Percentiles rank a stretch among this genome's conserved stretches.
Conservation (phyloP, 2,113 vertebrate species). For the Pelusios castaneus region DNA sequence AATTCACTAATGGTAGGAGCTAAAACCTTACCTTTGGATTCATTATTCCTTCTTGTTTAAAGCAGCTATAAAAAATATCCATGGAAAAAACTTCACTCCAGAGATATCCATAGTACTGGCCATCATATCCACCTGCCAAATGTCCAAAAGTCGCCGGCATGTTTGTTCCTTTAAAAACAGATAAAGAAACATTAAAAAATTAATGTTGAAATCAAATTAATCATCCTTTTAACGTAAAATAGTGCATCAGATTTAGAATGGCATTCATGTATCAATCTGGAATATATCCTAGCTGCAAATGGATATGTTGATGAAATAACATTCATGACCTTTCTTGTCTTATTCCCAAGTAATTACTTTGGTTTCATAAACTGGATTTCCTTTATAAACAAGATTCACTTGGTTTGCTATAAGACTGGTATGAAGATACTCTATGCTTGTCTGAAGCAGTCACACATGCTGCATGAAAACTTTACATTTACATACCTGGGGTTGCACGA, state of each 20-base stretch:
- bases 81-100: constrained; percentile 96
- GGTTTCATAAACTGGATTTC: background rate
- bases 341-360: constrained; percentile 6
- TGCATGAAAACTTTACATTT: background rate
- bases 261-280: background rate
- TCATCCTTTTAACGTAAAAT: background rate
- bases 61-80: constrained; percentile 94
- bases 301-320: background rate
- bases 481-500: constrained; percentile 89
- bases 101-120: constrained; percentile 94
- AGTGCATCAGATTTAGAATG: background rate
- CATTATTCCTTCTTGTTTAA: constrained; percentile 92
- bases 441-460: background rate
- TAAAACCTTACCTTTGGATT: constrained; percentile 85
- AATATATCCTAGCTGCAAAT: background rate
- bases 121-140: constrained; percentile 92
- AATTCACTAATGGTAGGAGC: background rate
- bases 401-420: background rate
- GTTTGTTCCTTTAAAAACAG: constrained; percentile 78
- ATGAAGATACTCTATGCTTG: background rate
- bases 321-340: background rate
- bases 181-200: background rate
- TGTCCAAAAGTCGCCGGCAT: constrained; percentile 88
- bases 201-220: background rate
- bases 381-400: background rate